phyloP scores from a whole-genome alignment of 2,888 invertebrate species.

The Oligia strigilis region DNA sequence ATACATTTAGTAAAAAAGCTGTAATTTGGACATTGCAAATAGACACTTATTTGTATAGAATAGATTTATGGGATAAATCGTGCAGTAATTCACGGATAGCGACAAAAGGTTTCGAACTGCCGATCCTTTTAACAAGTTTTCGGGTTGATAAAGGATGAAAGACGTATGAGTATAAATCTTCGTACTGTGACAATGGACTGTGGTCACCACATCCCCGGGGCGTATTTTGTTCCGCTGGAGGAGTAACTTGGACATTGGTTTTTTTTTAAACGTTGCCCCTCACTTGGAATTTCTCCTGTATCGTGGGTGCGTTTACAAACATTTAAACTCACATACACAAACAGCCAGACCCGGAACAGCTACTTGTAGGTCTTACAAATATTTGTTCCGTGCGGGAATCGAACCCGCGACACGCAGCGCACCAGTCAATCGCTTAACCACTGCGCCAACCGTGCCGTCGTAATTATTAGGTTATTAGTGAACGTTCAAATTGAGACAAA shows the following conservation, averaged over 20 bases:
- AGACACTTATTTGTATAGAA: neutral
- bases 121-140: neutral
- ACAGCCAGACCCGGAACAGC: no score
- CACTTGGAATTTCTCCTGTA: no score
- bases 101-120: neutral
- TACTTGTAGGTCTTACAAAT: no score
- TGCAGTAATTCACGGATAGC: neutral
- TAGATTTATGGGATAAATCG: neutral
- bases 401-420: no score
- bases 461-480: no score
- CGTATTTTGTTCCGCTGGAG: neutral
- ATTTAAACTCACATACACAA: no score
- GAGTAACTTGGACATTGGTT: neutral
- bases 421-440: no score
- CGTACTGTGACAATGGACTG: neutral
- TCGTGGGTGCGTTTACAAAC: no score
- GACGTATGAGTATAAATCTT: slow-evolving; percentile 14
- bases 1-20: neutral
- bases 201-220: neutral
- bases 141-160: neutral
- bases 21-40: neutral
- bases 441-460: no score
- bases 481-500: neutral
- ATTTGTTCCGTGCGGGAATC: no score
- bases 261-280: no score